Evolutionary conservation across 2,797 vertebrate genomes (phyloP).

Genomic region (Helarctos malayanus): DNA sequence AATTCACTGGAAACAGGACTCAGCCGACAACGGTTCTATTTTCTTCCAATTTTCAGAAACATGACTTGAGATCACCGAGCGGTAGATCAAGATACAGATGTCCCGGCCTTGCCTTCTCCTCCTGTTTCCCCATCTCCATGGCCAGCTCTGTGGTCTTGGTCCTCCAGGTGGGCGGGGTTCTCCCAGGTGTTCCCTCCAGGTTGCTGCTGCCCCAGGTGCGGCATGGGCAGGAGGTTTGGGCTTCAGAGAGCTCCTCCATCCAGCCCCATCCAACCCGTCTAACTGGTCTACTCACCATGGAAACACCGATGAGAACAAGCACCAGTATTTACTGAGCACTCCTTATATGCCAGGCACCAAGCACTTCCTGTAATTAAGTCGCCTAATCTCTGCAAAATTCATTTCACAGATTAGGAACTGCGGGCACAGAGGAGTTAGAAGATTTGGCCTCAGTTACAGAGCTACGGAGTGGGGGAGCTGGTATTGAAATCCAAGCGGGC

Average conservation of each 20-base stretch:
- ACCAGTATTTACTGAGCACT: background rate
- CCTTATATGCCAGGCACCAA: background rate
- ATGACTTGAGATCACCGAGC: background rate
- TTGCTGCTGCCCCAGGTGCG: too few species aligned
- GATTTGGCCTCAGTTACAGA: background rate
- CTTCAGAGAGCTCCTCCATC: background rate
- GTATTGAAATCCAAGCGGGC: background rate
- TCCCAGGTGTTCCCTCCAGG: background rate
- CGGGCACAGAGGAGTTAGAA: background rate
- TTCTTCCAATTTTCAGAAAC: slow-evolving; percentile 18
- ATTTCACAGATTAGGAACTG: background rate
- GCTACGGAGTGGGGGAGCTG: background rate
- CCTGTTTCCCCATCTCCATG: background rate
- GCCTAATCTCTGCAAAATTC: background rate
- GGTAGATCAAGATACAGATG: background rate
- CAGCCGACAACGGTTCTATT: background rate
- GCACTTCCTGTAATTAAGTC: background rate
- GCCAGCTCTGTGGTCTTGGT: background rate
- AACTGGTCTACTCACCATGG: background rate
- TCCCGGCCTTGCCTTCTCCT: background rate
- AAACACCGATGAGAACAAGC: background rate
- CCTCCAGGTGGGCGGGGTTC: background rate
- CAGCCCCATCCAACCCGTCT: background rate
- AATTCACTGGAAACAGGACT: background rate
- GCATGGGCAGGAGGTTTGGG: background rate